Base-by-base conservation (phyloP, 1,140 invertebrate species). In the Chironomus striatipennis region DNA sequence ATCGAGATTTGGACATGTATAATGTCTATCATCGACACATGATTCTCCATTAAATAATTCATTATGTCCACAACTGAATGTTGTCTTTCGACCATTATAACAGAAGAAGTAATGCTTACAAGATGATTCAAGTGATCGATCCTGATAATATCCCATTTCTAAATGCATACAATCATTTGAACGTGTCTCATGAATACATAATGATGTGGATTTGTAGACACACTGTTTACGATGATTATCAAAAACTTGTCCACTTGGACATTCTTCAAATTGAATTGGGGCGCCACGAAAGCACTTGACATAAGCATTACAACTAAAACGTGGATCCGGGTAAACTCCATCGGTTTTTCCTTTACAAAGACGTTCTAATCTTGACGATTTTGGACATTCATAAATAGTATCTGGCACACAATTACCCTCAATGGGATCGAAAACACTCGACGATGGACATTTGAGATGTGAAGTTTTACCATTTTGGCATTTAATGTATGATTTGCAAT, bases 81-180 rank as follows among this genome's bases (percentile, higher is more conserved):
- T 79, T 15, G 83, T 85, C 10, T 82, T 79, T 75, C 81, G 76
- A 6, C 80, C 78, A 21, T 83, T 82, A 42, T 80, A 80, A 74
- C 86, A 87, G 76, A 85, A 83, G 75, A 82, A 86, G 76, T 87
- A 87, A 15, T 79, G 80, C 5, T 80, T 83, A 75, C 86, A 87
- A 73, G 83, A 83, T 6, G 83, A 83, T 73, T 76, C 77, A 7
- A 43, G n/a, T 7, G 82, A 80, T 5, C 83, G 77, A 70, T 85
- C 83, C 75, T 84, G 85, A 75, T 86, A 85, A 43, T 81, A 84
- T 0, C 85, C 85, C 73, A 81, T 83, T 0, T 83, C 82, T 73
- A 83, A 79, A 1, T 83, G 83, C 20, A 79, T 77, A 77, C 86
- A 87, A n/a, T 80, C 81, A 6, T 75, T 21, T n/a, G 83, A 79